Evolutionary conservation across 2,888 invertebrate species (phyloP), one percentile per base, ranked within the genome.

Genomic region (Amphiduros pacificus): DNA sequence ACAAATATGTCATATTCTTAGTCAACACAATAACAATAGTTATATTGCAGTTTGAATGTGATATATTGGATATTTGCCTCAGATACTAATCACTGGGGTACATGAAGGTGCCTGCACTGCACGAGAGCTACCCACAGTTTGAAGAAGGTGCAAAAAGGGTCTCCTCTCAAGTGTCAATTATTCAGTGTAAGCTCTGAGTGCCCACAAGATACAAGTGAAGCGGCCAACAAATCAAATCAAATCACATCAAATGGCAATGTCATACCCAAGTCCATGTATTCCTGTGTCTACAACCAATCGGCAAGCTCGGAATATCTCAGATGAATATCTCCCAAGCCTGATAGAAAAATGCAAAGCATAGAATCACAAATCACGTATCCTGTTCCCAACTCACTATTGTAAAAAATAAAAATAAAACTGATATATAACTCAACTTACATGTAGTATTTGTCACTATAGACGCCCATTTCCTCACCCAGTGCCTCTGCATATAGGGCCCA

Each of bases 401-500:
- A 14, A 14, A 14, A 36, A 14, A 14, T 36, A 36, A 14, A 36
- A 9, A 36, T 36, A 36, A 14, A 36, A 36, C 9, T 36, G 36
- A 36, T 14, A 36, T 36, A 36, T 36, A 36, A 36, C 11, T 1
- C 9, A 41, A 59, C 59, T 59, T 20, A 59, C 59, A 59, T 24
- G 26, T n/a, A 27, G 20, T 51, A 28, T 20, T 26, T 28, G n/a
- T 54, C 54, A 14, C 17, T n/a, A 44, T 40, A 56, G 24, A 51
- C 36, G 2, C 57, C 57, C 51, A 57, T 52, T 24, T 61, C 61
- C n/a, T 57, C 52, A 3, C 57, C 61, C 5, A 61, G 48, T n/a
- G 31, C 50, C 31, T 61, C 61, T 5, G 56, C 50, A 41, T 61
- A 61, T 29, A 61, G 22, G 1, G 61, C 61, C 61, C 61, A 61